Evolutionary conservation across 2,113 vertebrate genomes (phyloP), one percentile per base, ranked within the genome.

Genomic region (Spheniscus mendiculus): DNA sequence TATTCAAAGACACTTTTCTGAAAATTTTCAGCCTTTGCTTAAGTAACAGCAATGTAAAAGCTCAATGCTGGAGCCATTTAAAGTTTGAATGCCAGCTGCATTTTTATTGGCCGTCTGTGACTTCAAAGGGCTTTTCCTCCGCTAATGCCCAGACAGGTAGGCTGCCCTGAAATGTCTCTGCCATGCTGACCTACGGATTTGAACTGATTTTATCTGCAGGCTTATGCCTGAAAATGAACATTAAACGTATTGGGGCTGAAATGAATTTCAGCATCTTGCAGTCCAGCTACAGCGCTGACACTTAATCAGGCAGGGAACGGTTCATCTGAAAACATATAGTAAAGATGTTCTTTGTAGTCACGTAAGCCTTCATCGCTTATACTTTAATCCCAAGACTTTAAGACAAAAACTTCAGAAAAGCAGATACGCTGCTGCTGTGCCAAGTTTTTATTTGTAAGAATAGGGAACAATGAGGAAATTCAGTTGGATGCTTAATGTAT

Each of bases 61-160:
- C 94, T 97, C 95, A 96, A 36, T 95, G 95, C 98, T 98, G 97
- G 96, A 98, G 96, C 89, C 79, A 27, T 86, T 94, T 92, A 95
- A 93, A 94, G 94, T 95, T 89, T 97, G 96, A 97, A 97, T 98
- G 97, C 98, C 98, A 98, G 98, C 98, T 99, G 98, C 97, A 95
- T 94, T 99, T 98, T 99, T 99, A 99, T 98, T 98, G 98, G 97
- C 96, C 42, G 93, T 96, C 97, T 98, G 98, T 95, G 90, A 98
- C 98, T 98, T 99, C 98, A 98, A 98, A 99, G 97, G 85, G 89
- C 95, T 98, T 98, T 95, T 94, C 77, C 92, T 95, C 69, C 26
- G 11, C 95, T 89, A 92, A 92, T 94, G 85, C 95, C 94, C 89
- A 96, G 96, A 96, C 95, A 98, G 97, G 98, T 96, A 96, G 94